Evolutionary conservation across 2,113 vertebrate species (phyloP), one percentile per base, ranked within the genome.

Genomic region (Thamnophis sirtalis): DNA sequence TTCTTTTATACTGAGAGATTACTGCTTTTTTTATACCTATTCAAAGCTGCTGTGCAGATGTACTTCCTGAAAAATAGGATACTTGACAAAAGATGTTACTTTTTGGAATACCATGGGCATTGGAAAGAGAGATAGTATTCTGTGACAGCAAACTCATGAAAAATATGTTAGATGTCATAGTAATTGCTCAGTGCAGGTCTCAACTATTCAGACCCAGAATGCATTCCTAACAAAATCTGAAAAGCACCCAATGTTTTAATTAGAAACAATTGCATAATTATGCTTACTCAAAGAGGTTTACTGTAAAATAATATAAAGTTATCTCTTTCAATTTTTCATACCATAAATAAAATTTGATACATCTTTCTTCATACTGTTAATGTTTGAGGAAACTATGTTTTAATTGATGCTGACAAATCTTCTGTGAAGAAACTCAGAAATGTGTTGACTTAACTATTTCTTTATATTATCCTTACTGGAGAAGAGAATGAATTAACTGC

Each of bases 211-310:
- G 94, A 95, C 97, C 95, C 96, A 95, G 95, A 96, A 97, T 95
- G 94, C 97, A 96, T 97, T 96, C 96, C 96, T 97, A 97, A 97
- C 96, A 9, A 97, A 97, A 97, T 95, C 96, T 94, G 95, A 98
- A 97, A 98, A 96, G 96, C 97, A 97, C 94, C 96, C 96, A 95
- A 96, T 97, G 96, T 98, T 98, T 97, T 98, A 98, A 98, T 98
- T 98, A 98, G 97, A 98, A 98, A 97, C 97, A 97, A 97, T 96
- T 97, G 96, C 96, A 94, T 96, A 96, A 97, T 97, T 97, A 96
- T 96, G 95, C 95, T 97, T 96, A 96, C 92, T 96, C 97, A 94
- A 90, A 91, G 87, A 97, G 97, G 96, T 97, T 96, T 94, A 95
- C 80, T 93, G 90, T 95, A 93, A 97, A 97, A 98, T 97, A 97